phyloP scores from a whole-genome alignment of 2,113 vertebrate genomes.

The Neoarius graeffei region DNA sequence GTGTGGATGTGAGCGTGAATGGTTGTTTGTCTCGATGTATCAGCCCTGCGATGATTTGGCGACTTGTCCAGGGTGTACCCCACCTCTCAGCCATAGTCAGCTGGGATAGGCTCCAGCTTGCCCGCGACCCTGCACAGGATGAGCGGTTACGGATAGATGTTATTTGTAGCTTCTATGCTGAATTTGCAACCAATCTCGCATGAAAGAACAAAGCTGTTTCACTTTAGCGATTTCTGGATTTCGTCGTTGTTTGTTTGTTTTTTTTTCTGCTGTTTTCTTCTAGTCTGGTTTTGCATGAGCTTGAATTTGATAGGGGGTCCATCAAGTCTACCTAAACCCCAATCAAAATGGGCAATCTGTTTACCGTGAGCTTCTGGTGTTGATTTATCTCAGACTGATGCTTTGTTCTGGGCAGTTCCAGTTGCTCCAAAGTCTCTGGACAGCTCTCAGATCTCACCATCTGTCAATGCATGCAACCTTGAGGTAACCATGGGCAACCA shows the following conservation, averaged over 20 bases:
- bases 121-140: too few species aligned
- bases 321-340: background rate
- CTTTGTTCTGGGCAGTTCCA: background rate
- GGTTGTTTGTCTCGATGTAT: too few species aligned
- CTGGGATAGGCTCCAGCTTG: too few species aligned
- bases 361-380: background rate
- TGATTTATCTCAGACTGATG: background rate
- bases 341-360: background rate
- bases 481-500: background rate
- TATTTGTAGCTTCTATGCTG: background rate
- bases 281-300: background rate
- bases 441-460: background rate
- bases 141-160: background rate
- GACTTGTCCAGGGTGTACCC: too few species aligned
- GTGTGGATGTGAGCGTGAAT: too few species aligned
- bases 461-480: background rate
- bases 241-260: background rate
- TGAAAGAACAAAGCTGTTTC: background rate
- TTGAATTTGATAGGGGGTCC: background rate
- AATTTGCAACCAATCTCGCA: background rate
- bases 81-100: too few species aligned
- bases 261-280: background rate
- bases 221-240: too few species aligned
- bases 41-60: too few species aligned
- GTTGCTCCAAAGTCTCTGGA: slow-evolving; percentile 6